A percentile compares a stretch with the other conserved stretches of the same genome.
Evolutionary conservation across 2,113 vertebrate species (phyloP).

Genomic region (Chloropsis hardwickii): DNA sequence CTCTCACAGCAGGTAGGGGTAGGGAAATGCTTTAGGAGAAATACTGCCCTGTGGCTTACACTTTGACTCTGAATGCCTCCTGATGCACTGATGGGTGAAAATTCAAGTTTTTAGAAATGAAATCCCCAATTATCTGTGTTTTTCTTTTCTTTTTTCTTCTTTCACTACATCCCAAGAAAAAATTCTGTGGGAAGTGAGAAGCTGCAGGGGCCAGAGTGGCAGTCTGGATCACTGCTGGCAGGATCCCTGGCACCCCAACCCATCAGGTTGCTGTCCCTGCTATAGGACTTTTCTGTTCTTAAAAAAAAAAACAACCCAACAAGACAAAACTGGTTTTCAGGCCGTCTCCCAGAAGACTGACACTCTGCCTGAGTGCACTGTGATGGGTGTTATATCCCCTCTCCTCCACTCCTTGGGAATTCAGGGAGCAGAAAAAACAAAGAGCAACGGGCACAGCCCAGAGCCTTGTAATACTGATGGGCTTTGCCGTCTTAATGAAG

Average conservation of each 20-base stretch:
- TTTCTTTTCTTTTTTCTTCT: not conserved
- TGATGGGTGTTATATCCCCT: not conserved
- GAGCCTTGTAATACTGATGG: conserved; percentile 31
- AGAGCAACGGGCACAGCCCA: not conserved
- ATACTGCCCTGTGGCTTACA: not conserved
- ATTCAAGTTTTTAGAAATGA: not conserved
- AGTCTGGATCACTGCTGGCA: not conserved
- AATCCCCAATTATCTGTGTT: not conserved
- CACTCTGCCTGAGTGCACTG: not conserved
- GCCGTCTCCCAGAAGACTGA: conserved; percentile 38
- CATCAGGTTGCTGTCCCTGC: not conserved
- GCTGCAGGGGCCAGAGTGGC: not conserved
- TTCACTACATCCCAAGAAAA: not conserved
- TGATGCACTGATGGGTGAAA: not conserved
- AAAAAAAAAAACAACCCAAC: not conserved
- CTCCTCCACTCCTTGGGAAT: not conserved
- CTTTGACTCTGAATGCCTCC: not conserved
- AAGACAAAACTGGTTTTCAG: not conserved
- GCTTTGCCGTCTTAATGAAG: not conserved
- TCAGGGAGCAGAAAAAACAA: not conserved
- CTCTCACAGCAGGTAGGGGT: not conserved
- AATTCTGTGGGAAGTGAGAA: not conserved
- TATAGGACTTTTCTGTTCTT: not conserved
- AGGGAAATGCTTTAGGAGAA: conserved; percentile 1
- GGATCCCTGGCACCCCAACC: not conserved